Conservation (phyloP, 2,113 vertebrate genomes). For the Epinephelus cyanopodus region DNA sequence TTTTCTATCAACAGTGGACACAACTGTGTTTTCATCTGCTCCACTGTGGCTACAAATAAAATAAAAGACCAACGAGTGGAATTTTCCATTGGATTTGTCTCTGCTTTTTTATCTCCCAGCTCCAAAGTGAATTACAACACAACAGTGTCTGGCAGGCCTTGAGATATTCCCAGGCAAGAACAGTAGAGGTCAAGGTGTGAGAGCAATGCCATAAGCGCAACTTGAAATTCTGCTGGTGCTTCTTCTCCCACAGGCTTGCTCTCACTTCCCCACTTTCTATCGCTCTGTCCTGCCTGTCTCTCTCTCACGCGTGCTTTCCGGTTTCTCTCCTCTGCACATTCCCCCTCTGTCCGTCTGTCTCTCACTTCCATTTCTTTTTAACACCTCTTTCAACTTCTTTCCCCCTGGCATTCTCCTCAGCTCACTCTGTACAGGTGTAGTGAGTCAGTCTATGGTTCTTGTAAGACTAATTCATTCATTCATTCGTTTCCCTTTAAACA, state of each 20-base stretch:
- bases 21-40: conserved; percentile 51
- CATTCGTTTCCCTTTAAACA: not conserved
- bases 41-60: conserved; percentile 72
- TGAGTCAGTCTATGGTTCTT: conserved; percentile 4
- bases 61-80: conserved; percentile 46
- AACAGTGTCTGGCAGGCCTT: conserved; percentile 68
- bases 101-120: conserved; percentile 65
- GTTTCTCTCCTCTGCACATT: conserved; percentile 45
- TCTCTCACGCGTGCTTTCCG: not conserved
- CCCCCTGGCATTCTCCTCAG: not conserved
- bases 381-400: conserved; percentile 49
- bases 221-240: conserved; percentile 69
- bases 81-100: conserved; percentile 65
- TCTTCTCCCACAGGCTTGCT: conserved; percentile 54
- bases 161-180: conserved; percentile 67
- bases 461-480: not conserved
- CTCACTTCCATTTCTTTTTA: conserved; percentile 62
- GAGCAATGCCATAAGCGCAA: conserved; percentile 54
- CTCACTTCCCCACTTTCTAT: conserved; percentile 49
- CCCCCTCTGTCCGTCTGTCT: conserved; percentile 7
- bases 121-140: conserved; percentile 67
- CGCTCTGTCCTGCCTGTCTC: conserved; percentile 16
- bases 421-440: conserved; percentile 12
- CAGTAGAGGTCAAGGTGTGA: conserved; percentile 73
- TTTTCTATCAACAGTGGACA: conserved; percentile 53